A percentile compares a stretch with the other conserved stretches of the same genome.
Evolutionary conservation across 2,797 vertebrate genomes (phyloP).

Genomic region (Galaxias olidus): DNA sequence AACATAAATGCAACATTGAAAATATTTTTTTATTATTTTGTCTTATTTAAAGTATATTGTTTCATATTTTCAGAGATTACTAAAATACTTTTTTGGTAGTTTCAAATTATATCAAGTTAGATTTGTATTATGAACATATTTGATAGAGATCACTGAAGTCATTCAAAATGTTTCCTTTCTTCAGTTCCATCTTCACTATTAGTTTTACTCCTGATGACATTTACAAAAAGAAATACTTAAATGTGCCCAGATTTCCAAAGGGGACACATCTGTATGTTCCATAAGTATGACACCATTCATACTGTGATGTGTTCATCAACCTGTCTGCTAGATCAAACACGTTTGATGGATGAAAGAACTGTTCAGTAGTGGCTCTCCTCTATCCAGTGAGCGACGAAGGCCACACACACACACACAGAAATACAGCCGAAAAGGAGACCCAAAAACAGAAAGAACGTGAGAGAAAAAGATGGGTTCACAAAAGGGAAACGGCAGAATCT

Average conservation of each 20-base stretch:
- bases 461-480: slow-evolving; percentile 51
- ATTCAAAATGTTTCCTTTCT: no score
- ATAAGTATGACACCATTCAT: slow-evolving; percentile 32
- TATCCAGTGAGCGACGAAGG: slow-evolving; percentile 40
- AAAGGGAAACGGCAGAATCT: slow-evolving; percentile 57
- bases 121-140: no score
- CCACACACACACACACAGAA: slow-evolving; percentile 38
- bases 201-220: neutral
- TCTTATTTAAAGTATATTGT: no score
- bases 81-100: no score
- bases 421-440: slow-evolving; percentile 50
- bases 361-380: slow-evolving; percentile 30
- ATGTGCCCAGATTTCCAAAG: slow-evolving; percentile 28
- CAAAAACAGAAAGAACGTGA: slow-evolving; percentile 52
- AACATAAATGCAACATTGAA: no score
- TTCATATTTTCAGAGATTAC: no score
- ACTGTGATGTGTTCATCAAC: slow-evolving; percentile 49
- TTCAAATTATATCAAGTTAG: no score
- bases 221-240: slow-evolving; percentile 7
- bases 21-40: no score
- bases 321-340: slow-evolving; percentile 42
- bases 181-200: slow-evolving; percentile 11
- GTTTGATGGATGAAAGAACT: slow-evolving; percentile 38
- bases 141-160: no score
- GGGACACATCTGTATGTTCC: slow-evolving; percentile 10